A percentile compares a stretch with the other conserved stretches of the same genome.
Evolutionary conservation across 1,140 invertebrate species (phyloP).

Genomic region (Bombyx mori): DNA sequence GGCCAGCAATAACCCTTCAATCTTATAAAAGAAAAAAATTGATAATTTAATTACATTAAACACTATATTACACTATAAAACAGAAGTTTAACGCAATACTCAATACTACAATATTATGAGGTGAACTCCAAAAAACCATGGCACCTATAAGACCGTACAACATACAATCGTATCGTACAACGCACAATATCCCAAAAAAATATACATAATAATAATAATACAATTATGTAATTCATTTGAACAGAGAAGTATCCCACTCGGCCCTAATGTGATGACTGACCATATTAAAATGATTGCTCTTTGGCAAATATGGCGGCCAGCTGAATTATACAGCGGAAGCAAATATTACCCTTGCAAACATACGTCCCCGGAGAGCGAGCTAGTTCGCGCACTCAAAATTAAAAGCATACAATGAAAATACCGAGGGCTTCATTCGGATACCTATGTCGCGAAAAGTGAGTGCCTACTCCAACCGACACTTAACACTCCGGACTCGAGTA

Average conservation of each 20-base stretch:
- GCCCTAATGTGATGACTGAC: slow-evolving; percentile 67
- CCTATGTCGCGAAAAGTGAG: slow-evolving; percentile 67
- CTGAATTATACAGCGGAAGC: slow-evolving; percentile 77
- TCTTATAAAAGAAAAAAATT: no score
- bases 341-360: slow-evolving; percentile 78
- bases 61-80: no score
- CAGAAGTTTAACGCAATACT: no score
- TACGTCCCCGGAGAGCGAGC: slow-evolving; percentile 71
- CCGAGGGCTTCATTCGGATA: slow-evolving; percentile 54
- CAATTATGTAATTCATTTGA: slow-evolving; percentile 62
- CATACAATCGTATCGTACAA: neutral
- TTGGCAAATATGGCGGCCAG: slow-evolving; percentile 76
- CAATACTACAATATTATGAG: no score
- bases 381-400: slow-evolving; percentile 73
- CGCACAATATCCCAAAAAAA: slow-evolving; percentile 3
- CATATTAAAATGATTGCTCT: slow-evolving; percentile 78
- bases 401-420: slow-evolving; percentile 73
- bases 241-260: slow-evolving; percentile 55
- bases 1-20: no score
- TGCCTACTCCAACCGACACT: slow-evolving; percentile 49
- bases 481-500: slow-evolving; percentile 41
- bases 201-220: slow-evolving; percentile 38
- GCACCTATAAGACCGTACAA: neutral
- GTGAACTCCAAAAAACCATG: neutral
- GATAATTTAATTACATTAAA: no score